phyloP scores from a whole-genome alignment of 1,140 invertebrate genomes.

The Drosophila pandora region DNA sequence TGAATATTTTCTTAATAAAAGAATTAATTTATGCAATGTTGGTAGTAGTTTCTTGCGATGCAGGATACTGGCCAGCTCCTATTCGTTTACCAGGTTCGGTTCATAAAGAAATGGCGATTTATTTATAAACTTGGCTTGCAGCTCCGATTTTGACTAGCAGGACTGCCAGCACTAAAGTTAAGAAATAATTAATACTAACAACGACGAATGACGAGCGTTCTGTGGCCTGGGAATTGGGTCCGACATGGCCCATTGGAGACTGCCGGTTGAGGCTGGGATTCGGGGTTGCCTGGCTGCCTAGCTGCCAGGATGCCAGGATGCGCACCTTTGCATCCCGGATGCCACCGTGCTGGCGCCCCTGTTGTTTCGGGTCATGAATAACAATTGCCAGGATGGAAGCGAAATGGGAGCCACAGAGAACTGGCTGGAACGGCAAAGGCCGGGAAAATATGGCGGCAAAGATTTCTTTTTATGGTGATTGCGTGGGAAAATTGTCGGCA shows the following conservation, averaged over 20 bases:
- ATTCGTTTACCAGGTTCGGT: neutral
- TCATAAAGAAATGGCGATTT: slow-evolving; percentile 59
- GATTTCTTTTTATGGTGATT: slow-evolving; percentile 74
- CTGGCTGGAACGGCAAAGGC: neutral
- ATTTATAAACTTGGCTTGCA: slow-evolving; percentile 55
- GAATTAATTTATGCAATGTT: neutral
- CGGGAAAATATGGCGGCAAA: slow-evolving; percentile 59
- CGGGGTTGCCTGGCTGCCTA: slow-evolving; percentile 8
- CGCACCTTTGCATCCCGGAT: slow-evolving; percentile 33
- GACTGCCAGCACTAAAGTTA: slow-evolving; percentile 35
- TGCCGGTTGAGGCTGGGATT: slow-evolving; percentile 8
- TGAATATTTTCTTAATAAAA: neutral
- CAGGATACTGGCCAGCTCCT: neutral
- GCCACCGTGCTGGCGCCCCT: slow-evolving; percentile 5
- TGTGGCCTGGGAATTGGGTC: slow-evolving; percentile 27
- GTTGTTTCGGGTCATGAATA: slow-evolving; percentile 64
- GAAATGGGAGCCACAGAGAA: neutral
- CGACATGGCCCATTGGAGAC: slow-evolving; percentile 2
- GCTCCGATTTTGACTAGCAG: slow-evolving; percentile 4
- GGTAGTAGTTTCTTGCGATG: neutral
- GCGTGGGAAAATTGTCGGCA: slow-evolving; percentile 65
- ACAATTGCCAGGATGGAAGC: slow-evolving; percentile 54
- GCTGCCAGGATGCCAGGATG: slow-evolving; percentile 21
- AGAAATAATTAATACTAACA: slow-evolving; percentile 77
- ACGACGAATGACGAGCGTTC: slow-evolving; percentile 38